These are phyloP conservation scores for Hololepta plana DNA, from an alignment of 2,888 invertebrate species.

Conservation along the genomic window DNA sequence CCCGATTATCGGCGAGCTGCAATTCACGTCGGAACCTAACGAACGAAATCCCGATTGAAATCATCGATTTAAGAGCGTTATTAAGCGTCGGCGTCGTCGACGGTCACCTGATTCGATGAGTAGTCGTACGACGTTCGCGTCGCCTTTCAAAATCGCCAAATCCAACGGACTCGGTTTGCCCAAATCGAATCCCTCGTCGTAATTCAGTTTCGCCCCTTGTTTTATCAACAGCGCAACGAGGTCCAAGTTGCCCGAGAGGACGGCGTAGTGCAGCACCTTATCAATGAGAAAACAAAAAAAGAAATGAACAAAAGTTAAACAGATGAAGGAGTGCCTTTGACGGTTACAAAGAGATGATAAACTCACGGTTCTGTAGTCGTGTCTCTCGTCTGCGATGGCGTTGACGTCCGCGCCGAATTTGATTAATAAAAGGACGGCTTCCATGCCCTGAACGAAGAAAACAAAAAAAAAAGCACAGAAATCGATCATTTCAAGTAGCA, in stretches of 20 bases:
- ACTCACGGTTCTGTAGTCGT: conserved; percentile 61
- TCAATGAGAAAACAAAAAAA: conserved; percentile 8
- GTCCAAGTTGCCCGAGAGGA: conserved; percentile 54
- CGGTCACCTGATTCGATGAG: conserved; percentile 49
- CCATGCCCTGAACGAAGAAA: conserved; percentile 40
- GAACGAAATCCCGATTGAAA: conserved; percentile 8
- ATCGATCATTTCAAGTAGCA: conserved; percentile 1
- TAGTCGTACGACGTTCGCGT: conserved; percentile 49
- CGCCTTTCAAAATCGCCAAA: conserved; percentile 68
- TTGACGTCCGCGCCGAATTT: conserved; percentile 75
- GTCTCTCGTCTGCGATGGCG: conserved; percentile 66
- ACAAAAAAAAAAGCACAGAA: conserved; percentile 1
- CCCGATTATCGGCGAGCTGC: conserved; percentile 64
- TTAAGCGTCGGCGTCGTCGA: neutral
- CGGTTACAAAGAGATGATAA: neutral
- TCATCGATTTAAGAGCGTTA: neutral
- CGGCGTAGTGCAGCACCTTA: conserved; percentile 65
- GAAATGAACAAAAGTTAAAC: conserved; percentile 1
- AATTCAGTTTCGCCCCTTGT: conserved; percentile 61
- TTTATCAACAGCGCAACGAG: conserved; percentile 65
- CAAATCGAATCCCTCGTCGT: conserved; percentile 35
- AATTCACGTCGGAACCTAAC: conserved; percentile 60
- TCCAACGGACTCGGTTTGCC: conserved; percentile 58
- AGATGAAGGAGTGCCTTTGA: neutral
- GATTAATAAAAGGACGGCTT: conserved; percentile 55